phyloP scores from a whole-genome alignment of 2,888 invertebrate species.

The Trisateles emortualis region DNA sequence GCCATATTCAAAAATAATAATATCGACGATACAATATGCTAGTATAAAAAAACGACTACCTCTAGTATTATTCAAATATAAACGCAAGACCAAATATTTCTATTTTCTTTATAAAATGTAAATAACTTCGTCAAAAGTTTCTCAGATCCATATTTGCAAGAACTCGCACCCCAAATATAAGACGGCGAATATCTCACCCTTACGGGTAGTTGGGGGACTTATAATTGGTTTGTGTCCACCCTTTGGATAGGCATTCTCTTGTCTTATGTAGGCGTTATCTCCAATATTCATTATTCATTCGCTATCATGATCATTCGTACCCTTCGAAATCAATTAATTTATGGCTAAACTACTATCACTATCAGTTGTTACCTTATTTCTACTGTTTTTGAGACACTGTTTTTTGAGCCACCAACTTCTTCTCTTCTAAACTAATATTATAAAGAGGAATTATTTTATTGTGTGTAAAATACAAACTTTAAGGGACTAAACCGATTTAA shows the following conservation, averaged over 20 bases:
- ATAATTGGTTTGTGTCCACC: slow-evolving; percentile 41
- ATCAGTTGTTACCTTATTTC: not conserved
- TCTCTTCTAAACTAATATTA: no score
- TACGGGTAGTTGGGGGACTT: slow-evolving; percentile 11
- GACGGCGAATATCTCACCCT: not conserved
- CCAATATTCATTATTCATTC: slow-evolving; percentile 24
- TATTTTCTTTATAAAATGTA: not conserved
- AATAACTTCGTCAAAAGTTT: not conserved
- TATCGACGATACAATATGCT: no score
- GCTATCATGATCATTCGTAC: slow-evolving; percentile 1
- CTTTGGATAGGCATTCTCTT: slow-evolving; percentile 22
- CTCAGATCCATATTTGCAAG: not conserved
- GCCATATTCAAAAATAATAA: no score
- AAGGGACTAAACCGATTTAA: no score
- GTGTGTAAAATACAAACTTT: no score
- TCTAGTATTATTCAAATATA: no score
- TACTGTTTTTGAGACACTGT: no score
- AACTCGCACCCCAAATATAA: not conserved
- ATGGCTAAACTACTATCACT: not conserved
- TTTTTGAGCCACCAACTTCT: no score
- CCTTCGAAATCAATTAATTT: slow-evolving; percentile 2
- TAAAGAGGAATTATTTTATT: no score
- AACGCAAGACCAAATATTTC: not conserved
- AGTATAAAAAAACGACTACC: no score
- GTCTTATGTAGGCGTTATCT: slow-evolving; percentile 25